Conservation (phyloP, 1,140 invertebrate species). For the Bombus sylvicola region DNA sequence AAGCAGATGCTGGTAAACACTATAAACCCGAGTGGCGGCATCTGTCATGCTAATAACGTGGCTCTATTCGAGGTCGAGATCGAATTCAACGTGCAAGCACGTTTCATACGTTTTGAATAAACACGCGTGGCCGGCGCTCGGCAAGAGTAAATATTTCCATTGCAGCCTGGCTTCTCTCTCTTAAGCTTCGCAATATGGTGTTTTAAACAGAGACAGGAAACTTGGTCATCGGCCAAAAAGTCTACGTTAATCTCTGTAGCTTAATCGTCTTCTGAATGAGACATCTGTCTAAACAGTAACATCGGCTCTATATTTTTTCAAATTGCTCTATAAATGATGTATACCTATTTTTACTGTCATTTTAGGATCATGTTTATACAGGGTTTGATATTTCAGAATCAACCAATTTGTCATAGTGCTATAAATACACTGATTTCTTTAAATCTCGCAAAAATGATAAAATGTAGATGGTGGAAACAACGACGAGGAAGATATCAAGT, state of each 20-base stretch:
- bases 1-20: neutral
- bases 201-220: constrained; percentile 5
- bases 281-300: neutral
- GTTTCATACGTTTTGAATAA: constrained; percentile 10
- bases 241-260: neutral
- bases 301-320: too few species aligned
- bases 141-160: constrained; percentile 38
- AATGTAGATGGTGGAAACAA: too few species aligned
- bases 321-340: too few species aligned
- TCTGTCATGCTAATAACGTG: neutral
- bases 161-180: constrained; percentile 6
- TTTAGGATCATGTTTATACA: too few species aligned
- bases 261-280: neutral
- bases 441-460: too few species aligned
- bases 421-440: too few species aligned
- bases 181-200: neutral
- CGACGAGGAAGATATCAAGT: too few species aligned
- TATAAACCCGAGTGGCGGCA: neutral
- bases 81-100: neutral
- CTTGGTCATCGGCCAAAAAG: constrained; percentile 21
- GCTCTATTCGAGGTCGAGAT: neutral
- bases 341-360: too few species aligned
- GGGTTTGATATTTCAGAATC: too few species aligned
- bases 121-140: neutral
- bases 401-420: too few species aligned